Percentiles rank a stretch among this genome's conserved stretches.
phyloP scores from a whole-genome alignment of 2,113 vertebrate species.

The Bolborhynchus lineola region DNA sequence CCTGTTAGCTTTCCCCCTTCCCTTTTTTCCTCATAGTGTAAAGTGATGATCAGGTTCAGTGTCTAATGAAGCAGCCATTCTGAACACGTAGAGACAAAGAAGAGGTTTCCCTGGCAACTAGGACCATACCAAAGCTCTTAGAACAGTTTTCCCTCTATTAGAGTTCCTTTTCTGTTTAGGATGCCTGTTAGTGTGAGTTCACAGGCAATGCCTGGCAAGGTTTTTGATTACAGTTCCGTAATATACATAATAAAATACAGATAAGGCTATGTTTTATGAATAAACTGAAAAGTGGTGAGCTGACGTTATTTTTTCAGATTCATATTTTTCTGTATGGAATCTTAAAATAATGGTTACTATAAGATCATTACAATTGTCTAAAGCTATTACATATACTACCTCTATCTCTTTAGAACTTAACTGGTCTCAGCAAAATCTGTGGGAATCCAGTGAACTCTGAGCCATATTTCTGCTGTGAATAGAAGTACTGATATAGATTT shows the following conservation, averaged over 20 bases:
- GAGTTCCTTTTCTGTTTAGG: constrained; percentile 66
- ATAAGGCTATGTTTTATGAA: neutral
- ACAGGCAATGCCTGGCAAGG: constrained; percentile 56
- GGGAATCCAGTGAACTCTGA: neutral
- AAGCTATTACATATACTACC: neutral
- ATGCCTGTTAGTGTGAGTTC: constrained; percentile 60
- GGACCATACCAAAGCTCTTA: constrained; percentile 73
- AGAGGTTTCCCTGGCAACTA: constrained; percentile 79
- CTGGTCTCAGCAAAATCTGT: neutral
- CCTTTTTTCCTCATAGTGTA: neutral
- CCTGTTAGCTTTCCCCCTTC: constrained; percentile 37
- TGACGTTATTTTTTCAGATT: neutral
- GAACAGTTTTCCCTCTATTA: constrained; percentile 61
- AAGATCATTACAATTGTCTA: neutral
- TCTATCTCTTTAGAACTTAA: neutral
- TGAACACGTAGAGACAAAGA: constrained; percentile 81
- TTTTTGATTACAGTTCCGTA: constrained; percentile 48
- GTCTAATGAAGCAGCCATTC: constrained; percentile 78
- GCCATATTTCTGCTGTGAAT: neutral
- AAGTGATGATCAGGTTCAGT: constrained; percentile 62
- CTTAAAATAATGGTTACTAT: neutral
- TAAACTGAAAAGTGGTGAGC: neutral
- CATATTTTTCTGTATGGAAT: neutral
- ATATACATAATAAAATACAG: neutral
- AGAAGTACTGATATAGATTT: neutral